Evolutionary conservation across 2,797 vertebrate genomes (phyloP), one percentile per base, ranked within the genome.

Genomic region (Morus bassanus): DNA sequence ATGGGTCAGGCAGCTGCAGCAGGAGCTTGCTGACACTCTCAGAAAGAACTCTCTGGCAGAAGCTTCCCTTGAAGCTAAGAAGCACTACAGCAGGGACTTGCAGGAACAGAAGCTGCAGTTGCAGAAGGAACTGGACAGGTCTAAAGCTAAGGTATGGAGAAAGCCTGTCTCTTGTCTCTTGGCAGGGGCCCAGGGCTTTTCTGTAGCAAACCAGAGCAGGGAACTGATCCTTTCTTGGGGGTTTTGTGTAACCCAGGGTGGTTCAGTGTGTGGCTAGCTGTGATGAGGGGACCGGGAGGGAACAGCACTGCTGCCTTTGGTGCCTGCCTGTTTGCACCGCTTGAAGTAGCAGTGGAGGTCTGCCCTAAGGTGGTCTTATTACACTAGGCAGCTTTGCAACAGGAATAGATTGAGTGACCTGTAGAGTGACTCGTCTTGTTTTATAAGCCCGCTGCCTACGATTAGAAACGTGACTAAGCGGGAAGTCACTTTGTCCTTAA

Each of bases 41-140:
- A 98, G 98, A 96, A 99, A 98, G 93, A 97, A 98, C 35, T 98
- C 98, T 1, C 99, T 99, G 98, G 98, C 98, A 25, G 98, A 99
- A 97, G 98, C 98, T 18, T 98, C 98, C 10, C 96, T 99, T 67
- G 98, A 99, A 96, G 98, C 99, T 68, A 98, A 98, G 97, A 98
- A 98, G 4, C 98, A 95, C 63, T 98, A 98, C 87, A 98, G 98
- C 68, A 98, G 85, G 84, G 98, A 98, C 93, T 97, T 99, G 89
- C 98, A 98, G 93, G 98, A 98, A 27, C 98, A 99, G 91, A 98
- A 98, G 91, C 75, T 92, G 19, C 98, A 98, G 8, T 94, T 98
- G 83, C 97, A 98, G 74, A 98, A 98, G 90, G 98, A 99, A 91
- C 70, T 98, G 89, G 98, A 98, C 68, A 96, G 97, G 68, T 76